Conservation (phyloP, 2,113 vertebrate genomes). For the Nerophis lumbriciformis region DNA sequence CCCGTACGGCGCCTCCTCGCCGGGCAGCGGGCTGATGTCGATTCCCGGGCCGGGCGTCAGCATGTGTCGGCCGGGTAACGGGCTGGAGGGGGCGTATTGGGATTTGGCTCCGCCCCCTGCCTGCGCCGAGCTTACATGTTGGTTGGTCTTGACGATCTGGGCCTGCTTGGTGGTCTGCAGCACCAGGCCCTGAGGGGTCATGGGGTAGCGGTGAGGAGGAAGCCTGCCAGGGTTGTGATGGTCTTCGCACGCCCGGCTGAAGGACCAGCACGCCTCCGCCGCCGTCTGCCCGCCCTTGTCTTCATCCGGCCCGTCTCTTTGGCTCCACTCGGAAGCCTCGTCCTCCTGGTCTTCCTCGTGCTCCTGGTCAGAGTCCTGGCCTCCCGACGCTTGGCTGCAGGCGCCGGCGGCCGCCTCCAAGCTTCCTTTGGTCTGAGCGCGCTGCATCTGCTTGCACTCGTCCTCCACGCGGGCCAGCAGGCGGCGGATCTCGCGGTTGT, state of each 20-base stretch:
- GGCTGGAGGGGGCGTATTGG: constrained; percentile 80
- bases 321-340: constrained; percentile 46
- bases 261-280: constrained; percentile 6
- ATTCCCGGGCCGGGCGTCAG: constrained; percentile 71
- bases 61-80: constrained; percentile 71
- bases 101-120: constrained; percentile 63
- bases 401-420: constrained; percentile 48
- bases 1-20: constrained; percentile 50
- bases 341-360: constrained; percentile 55
- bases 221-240: constrained; percentile 68
- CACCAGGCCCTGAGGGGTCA: constrained; percentile 76
- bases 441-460: constrained; percentile 89
- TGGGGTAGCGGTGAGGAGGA: constrained; percentile 57
- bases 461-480: constrained; percentile 89
- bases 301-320: constrained; percentile 62
- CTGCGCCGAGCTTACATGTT: constrained; percentile 81
- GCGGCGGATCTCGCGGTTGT: constrained; percentile 87
- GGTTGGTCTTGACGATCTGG: constrained; percentile 94
- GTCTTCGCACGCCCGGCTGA: background rate
- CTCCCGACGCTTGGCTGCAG: constrained; percentile 48
- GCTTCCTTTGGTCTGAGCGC: constrained; percentile 69
- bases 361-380: constrained; percentile 79
- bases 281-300: constrained; percentile 56
- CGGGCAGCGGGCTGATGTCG: constrained; percentile 66
- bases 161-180: constrained; percentile 89